Base-by-base conservation (phyloP, 2,113 vertebrate genomes). In the Mohoua ochrocephala region DNA sequence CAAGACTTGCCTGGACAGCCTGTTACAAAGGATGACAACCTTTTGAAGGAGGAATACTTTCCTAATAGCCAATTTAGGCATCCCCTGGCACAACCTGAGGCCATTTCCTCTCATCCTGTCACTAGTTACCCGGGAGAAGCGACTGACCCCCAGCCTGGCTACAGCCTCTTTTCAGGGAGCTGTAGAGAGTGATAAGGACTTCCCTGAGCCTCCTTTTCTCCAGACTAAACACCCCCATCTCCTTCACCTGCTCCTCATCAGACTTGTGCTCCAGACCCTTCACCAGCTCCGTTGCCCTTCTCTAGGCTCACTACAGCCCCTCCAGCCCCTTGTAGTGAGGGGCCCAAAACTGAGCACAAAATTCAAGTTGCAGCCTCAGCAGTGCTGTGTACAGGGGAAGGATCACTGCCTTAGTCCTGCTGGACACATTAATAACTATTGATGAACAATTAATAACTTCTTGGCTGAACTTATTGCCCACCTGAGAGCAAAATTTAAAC, bases 101-200 rank as follows among this genome's bases (percentile, higher is more conserved):
- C 11, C 4, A 9, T 41, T 47, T 76, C 9, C 30, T 61, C 61
- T 69, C 7, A 30, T 47, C 7, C 30, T 68, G 22, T 35, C 12
- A 8, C 14, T 18, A 13, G 30, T 12, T 15, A 54, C 15, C 16
- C 0, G 0, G 7, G 13, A 53, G 53, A 75, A 39, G 78, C 39
- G 45, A 1, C 10, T 0, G 0, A n/a, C 2, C 14, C 11, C 23
- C 20, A 18, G n/a, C n/a, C 9, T 27, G 28, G 24, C 54, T 47
- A 2, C 28, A 49, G 26, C 21, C 57, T 35, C 21, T 30, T 69
- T 31, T 31, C 53, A 61, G n/a, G 30, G 8, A 22, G 6, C 0
- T 35, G n/a, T 31, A 54, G 54, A 26, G n/a, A 31, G 4, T 0
- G 8, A 23, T 3, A 19, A 54, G 24, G 4, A 16, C 26, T 61